Conservation (phyloP, 1,140 invertebrate species). For the Antheraea pernyi region DNA sequence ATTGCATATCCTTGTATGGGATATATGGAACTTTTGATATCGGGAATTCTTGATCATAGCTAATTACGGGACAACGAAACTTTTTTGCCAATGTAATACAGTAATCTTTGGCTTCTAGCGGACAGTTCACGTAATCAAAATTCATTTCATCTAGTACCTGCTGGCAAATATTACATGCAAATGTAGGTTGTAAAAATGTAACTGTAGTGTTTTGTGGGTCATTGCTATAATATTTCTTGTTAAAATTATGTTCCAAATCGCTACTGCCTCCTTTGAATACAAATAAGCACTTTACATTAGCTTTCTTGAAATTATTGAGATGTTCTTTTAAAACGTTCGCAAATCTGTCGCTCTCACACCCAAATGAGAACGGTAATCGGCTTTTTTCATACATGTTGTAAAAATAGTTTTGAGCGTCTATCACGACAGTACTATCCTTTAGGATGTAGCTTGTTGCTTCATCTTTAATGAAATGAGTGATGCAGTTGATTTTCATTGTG, state of each 20-base stretch:
- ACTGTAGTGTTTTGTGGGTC: conserved; percentile 7
- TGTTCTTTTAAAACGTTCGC: conserved; percentile 31
- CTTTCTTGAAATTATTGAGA: conserved; percentile 35
- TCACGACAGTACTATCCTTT: conserved; percentile 28
- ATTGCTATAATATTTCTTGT: neutral
- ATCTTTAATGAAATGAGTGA: neutral
- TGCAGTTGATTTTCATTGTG: neutral
- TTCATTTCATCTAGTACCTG: conserved; percentile 43
- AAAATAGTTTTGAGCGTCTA: conserved; percentile 49
- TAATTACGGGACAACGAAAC: conserved; percentile 41
- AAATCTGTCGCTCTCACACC: conserved; percentile 37
- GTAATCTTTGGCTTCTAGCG: conserved; percentile 34
- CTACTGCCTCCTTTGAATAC: conserved; percentile 45
- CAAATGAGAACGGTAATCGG: conserved; percentile 23
- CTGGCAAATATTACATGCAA: conserved; percentile 31
- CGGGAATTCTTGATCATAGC: conserved; percentile 36
- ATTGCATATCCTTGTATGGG: neutral
- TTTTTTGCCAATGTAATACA: conserved; percentile 38
- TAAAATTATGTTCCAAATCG: conserved; percentile 17
- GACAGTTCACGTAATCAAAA: conserved; percentile 33
- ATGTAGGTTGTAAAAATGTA: conserved; percentile 6
- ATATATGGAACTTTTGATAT: conserved; percentile 35
- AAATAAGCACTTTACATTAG: conserved; percentile 46
- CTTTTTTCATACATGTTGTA: conserved; percentile 21
- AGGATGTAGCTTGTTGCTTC: neutral